phyloP scores from a whole-genome alignment of 2,797 vertebrate genomes.

The Balearica regulorum region DNA sequence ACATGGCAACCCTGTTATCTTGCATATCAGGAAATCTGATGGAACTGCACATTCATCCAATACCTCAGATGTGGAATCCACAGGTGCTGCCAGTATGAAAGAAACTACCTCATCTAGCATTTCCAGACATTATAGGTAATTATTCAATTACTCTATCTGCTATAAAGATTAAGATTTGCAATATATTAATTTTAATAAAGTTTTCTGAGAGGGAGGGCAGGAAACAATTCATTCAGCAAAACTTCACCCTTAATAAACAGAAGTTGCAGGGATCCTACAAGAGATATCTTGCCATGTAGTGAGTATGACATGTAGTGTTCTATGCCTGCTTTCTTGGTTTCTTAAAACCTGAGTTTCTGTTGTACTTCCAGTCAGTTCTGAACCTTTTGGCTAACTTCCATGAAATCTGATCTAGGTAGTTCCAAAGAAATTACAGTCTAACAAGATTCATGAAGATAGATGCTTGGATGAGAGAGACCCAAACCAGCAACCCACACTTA shows the following conservation, averaged over 20 bases:
- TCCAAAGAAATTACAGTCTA: background rate
- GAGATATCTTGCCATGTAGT: background rate
- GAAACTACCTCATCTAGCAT: slow-evolving; percentile 99
- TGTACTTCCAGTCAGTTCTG: background rate
- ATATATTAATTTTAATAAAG: background rate
- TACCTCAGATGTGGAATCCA: slow-evolving; percentile 93
- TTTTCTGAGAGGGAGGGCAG: background rate
- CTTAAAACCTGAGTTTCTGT: background rate
- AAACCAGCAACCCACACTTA: background rate
- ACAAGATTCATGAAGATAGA: background rate
- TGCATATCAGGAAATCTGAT: slow-evolving; percentile 80
- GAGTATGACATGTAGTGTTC: background rate
- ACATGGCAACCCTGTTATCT: slow-evolving; percentile 26
- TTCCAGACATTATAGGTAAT: slow-evolving; percentile 91
- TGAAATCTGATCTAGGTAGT: background rate
- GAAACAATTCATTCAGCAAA: background rate
- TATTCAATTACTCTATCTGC: background rate
- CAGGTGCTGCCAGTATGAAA: slow-evolving; percentile 90
- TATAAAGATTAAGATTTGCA: background rate
- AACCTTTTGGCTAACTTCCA: background rate
- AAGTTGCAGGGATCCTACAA: background rate
- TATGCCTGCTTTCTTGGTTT: background rate
- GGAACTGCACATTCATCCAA: slow-evolving; percentile 84
- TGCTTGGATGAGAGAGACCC: background rate
- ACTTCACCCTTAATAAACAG: background rate